Conservation (phyloP, 2,888 invertebrate genomes). For the Sminthurides aquaticus region DNA sequence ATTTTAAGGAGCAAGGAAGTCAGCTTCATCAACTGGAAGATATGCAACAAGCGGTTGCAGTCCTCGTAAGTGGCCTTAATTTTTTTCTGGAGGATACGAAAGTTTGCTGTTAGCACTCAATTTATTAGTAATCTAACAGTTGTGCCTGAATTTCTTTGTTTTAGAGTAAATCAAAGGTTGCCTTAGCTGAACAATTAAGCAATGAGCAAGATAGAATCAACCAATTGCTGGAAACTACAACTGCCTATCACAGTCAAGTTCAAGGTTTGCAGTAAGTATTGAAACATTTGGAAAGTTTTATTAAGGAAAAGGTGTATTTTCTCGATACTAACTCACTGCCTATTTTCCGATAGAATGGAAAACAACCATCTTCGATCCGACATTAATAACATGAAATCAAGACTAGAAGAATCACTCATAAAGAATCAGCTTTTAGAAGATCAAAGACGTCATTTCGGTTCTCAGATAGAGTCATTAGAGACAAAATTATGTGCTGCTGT, state of each 20-base stretch:
- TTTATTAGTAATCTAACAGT: constrained; percentile 1
- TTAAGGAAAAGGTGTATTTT: too few relatives aligned
- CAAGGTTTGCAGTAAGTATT: too few relatives aligned
- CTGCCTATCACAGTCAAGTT: neutral
- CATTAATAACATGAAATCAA: neutral
- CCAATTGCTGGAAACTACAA: constrained; percentile 22
- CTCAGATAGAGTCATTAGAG: neutral
- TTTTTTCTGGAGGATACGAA: neutral
- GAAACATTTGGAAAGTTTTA: too few relatives aligned
- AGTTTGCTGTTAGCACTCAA: neutral
- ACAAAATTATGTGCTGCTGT: neutral
- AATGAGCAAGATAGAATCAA: constrained; percentile 36
- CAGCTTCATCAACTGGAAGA: constrained; percentile 26
- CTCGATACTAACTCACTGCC: neutral
- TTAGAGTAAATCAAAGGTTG: constrained; percentile 41
- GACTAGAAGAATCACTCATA: constrained; percentile 10
- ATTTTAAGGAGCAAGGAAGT: constrained; percentile 32
- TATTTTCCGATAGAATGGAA: neutral
- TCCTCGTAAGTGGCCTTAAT: constrained; percentile 30
- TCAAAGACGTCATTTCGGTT: constrained; percentile 5
- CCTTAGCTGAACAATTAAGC: constrained; percentile 36
- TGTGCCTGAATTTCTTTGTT: too few relatives aligned
- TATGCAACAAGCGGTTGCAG: constrained; percentile 37
- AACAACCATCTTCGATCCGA: neutral
- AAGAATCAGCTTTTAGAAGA: constrained; percentile 13